Conservation (phyloP, 2,888 invertebrate species). For the Lasioglossum morio region DNA sequence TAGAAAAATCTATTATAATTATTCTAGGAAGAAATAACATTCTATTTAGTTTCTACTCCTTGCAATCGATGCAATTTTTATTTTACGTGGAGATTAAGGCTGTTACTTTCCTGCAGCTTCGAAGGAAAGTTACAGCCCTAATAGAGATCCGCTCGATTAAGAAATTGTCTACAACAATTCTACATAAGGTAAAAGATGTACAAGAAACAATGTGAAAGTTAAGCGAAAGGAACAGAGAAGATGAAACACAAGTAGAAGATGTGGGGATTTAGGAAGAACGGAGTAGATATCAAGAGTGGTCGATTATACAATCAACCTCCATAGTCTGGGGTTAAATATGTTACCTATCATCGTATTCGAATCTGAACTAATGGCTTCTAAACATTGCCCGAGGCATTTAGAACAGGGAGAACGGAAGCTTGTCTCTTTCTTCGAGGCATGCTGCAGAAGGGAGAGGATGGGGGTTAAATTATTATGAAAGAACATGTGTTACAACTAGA, state of each 20-base stretch:
- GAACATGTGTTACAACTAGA: background rate
- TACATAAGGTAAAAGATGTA: background rate
- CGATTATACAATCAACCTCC: background rate
- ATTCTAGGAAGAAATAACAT: too few species aligned
- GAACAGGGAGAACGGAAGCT: conserved; percentile 60
- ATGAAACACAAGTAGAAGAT: background rate
- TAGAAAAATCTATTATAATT: too few species aligned
- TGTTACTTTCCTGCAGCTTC: too few species aligned
- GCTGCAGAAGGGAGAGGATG: conserved; percentile 69
- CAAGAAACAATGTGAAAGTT: background rate
- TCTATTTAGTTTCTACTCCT: too few species aligned
- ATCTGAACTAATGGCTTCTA: conserved; percentile 78
- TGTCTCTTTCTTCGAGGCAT: conserved; percentile 72
- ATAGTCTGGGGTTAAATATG: background rate
- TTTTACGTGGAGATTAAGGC: too few species aligned
- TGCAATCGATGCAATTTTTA: too few species aligned
- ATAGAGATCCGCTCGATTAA: too few species aligned
- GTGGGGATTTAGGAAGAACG: background rate
- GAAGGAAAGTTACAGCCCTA: too few species aligned
- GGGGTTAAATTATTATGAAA: conserved; percentile 34
- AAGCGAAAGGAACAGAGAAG: background rate
- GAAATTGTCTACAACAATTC: background rate
- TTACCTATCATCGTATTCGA: conserved; percentile 77
- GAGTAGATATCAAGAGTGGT: background rate
- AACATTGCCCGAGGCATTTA: conserved; percentile 78